Percentiles rank a stretch among this genome's conserved stretches.
phyloP scores from a whole-genome alignment of 2,113 vertebrate species.

The Etheostoma cragini region DNA sequence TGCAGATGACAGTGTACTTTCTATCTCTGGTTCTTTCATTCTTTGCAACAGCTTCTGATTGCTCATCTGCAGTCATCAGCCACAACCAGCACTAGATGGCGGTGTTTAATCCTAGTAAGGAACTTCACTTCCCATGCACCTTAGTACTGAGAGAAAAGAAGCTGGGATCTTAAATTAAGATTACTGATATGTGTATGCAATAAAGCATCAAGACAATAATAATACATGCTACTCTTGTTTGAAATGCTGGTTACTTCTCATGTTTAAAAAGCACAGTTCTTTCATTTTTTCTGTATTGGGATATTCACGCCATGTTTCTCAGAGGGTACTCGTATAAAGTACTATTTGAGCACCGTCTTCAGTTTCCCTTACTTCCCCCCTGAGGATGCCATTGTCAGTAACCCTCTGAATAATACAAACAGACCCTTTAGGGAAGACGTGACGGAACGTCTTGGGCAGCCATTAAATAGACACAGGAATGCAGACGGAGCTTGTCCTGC shows the following conservation, averaged over 20 bases:
- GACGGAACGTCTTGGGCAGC: neutral
- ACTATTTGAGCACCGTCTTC: constrained; percentile 15
- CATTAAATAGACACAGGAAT: constrained; percentile 45
- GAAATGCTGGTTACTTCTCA: constrained; percentile 3
- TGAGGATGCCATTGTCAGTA: neutral
- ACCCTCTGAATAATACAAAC: neutral
- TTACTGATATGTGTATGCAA: constrained; percentile 38
- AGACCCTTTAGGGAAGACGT: neutral
- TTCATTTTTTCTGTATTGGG: neutral
- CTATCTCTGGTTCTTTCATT: constrained; percentile 13
- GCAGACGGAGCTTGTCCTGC: constrained; percentile 26
- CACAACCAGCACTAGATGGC: constrained; percentile 70
- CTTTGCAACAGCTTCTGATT: constrained; percentile 5
- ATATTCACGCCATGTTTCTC: neutral
- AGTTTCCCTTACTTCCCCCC: constrained; percentile 8
- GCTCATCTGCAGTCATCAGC: neutral
- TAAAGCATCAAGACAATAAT: constrained; percentile 29
- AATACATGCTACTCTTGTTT: constrained; percentile 39
- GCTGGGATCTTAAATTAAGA: constrained; percentile 25
- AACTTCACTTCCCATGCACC: constrained; percentile 16
- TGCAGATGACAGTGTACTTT: constrained; percentile 26
- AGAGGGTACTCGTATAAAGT: neutral
- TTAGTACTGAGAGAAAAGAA: neutral
- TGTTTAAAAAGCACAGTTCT: neutral
- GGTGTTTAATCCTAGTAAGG: constrained; percentile 56